Evolutionary conservation across 2,797 vertebrate genomes (phyloP), one percentile per base, ranked within the genome.

Genomic region (Notolabrus celidotus): DNA sequence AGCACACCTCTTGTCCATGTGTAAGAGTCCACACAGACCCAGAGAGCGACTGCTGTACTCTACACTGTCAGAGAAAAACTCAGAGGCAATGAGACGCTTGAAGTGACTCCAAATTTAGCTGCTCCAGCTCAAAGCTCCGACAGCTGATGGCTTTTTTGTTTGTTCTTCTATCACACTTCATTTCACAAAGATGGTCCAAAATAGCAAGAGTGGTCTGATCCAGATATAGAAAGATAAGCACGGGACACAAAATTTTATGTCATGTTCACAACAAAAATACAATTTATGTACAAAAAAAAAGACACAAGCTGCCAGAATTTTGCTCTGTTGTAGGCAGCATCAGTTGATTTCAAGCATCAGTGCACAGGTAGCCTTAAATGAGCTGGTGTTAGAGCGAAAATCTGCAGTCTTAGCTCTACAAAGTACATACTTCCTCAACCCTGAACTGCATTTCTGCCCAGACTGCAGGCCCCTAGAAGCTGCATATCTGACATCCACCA

Each of bases 71-170:
- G 38, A 85, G 43, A 61, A 70, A 55, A 67, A 56, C 59, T 82
- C 23, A 33, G 52, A 45, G 23, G 25, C 31, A 8, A 23, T 1
- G 62, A 84, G 54, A 23, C 38, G 69, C 58, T 80, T 74, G 67
- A 85, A 89, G 76, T 60, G 81, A 38, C 36, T 89, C 86, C 81
- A 90, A 86, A 91, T 88, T 84, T 89, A 92, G 88, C 78, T 1
- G 25, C 71, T 73, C 31, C 41, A 55, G 63, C 79, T 79, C 71
- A 68, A 75, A 85, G 78, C 79, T 71, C 50, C 19, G 71, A 83
- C 77, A 88, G 79, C 67, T 82, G 82, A 68, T 62, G 62, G 34
- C 56, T 84, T 74, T 73, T 72, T 52, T 77, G 62, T 74, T 84
- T 83, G 51, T 82, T 88, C 71, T 75, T 69, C 57, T 56, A 4